Base-by-base conservation (phyloP, 2,797 vertebrate species). In the Geotria australis region DNA sequence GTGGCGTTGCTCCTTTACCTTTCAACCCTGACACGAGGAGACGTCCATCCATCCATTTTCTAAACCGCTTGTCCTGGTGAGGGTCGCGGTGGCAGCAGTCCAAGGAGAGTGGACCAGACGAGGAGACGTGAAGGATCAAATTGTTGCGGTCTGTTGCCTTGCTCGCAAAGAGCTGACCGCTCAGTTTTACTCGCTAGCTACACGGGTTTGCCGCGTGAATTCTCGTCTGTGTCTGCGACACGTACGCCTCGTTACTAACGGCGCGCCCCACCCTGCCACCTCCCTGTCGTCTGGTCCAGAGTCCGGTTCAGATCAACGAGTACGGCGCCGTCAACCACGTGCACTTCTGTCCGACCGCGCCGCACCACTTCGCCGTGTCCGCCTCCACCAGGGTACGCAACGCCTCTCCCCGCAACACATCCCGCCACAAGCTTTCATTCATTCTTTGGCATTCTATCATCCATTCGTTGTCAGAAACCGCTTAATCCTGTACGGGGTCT, bases 291-390 rank as follows among this genome's bases (percentile, higher is more conserved):
- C 57, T 65, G 7, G 56, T 70, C 61, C 46, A 70, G 88, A 70
- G 77, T 14, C 81, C 88, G 3, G 72, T 94, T 61, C 84, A 91
- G 69, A 85, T 96, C 61, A 96, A 95, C 68, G 86, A 95, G 49
- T 96, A 85, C 61, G 85, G 85, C 58, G 80, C 85, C 0, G 59
- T 98, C 59, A 81, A 77, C 57, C 81, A 77, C 66, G 73, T 96
- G 3, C 75, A 88, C 66, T 84, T 88, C 67, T 93, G 84, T 56
- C 74, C 76, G 0, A 64, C 77, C 61, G 66, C 76, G 10, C 85
- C 89, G 0, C 77, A 84, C 63, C 83, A 84, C 68, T 94, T 85
- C 60, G 86, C 86, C 2, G 83, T 93, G 57, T 85, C 86, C 9
- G 82, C 86, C 3, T 96, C 85, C 53, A 86, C 88, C 12, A 74